Evolutionary conservation across 2,113 vertebrate genomes (phyloP).

Genomic region (Castor canadensis): DNA sequence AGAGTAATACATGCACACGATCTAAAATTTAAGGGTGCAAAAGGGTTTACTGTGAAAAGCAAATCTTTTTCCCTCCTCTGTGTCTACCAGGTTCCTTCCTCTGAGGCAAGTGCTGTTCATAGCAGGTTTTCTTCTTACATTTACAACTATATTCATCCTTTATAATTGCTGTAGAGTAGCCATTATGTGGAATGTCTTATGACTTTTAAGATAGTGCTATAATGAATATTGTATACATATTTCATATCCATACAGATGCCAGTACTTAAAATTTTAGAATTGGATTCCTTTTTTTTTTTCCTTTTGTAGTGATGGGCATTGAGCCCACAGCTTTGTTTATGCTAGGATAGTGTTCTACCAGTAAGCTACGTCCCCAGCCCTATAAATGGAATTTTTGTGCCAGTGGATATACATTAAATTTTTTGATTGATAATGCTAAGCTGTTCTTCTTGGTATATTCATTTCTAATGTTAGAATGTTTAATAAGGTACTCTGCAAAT

Average conservation of each 20-base stretch:
- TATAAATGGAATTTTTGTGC: slow-evolving; percentile 24
- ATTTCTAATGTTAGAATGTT: slow-evolving; percentile 32
- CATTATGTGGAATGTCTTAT: not conserved
- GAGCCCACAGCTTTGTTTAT: no score
- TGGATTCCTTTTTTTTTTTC: no score
- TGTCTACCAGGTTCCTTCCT: not conserved
- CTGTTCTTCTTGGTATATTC: slow-evolving; percentile 34
- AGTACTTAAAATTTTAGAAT: slow-evolving; percentile 17
- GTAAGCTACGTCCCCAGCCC: no score
- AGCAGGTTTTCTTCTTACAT: not conserved
- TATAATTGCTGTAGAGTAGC: not conserved
- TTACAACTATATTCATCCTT: not conserved
- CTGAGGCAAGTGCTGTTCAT: not conserved
- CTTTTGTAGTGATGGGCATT: no score
- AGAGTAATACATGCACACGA: not conserved
- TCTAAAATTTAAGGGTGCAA: not conserved
- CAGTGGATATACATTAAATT: not conserved
- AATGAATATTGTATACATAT: not conserved
- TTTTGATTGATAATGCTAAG: not conserved
- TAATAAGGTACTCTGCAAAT: slow-evolving; percentile 32
- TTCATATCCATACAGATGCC: not conserved
- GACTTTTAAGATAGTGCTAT: not conserved
- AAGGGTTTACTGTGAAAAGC: slow-evolving; percentile 11
- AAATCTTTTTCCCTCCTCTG: not conserved
- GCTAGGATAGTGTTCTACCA: no score